Conservation (phyloP, 1,140 invertebrate species). For the Thaumetopoea pityocampa region DNA sequence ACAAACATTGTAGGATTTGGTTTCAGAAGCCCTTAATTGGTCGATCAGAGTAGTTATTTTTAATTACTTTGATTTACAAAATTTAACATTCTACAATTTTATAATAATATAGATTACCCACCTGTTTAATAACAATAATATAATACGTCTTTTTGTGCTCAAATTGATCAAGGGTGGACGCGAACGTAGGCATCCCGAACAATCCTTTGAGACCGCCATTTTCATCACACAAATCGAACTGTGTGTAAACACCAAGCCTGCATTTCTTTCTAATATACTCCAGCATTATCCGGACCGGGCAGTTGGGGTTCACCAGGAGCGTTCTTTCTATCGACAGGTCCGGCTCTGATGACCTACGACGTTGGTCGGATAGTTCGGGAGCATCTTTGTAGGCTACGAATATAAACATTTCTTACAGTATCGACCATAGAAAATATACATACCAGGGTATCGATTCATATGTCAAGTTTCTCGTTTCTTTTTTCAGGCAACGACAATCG, state of each 20-base stretch:
- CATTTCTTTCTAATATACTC: conserved; percentile 60
- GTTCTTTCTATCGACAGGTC: conserved; percentile 45
- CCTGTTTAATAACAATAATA: conserved; percentile 43
- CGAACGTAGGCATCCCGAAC: conserved; percentile 43
- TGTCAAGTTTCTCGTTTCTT: no score
- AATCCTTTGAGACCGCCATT: conserved; percentile 36
- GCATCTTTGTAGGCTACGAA: conserved; percentile 44
- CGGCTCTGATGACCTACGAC: conserved; percentile 26
- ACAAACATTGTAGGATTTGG: no score
- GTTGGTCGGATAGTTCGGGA: conserved; percentile 39
- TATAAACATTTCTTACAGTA: conserved; percentile 40
- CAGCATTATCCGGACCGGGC: conserved; percentile 52
- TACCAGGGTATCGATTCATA: no score
- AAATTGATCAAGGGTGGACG: conserved; percentile 43
- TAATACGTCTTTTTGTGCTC: conserved; percentile 55
- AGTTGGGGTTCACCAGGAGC: conserved; percentile 50
- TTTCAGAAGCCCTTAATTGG: no score
- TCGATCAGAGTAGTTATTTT: no score
- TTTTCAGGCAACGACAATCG: no score
- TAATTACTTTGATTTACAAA: no score
- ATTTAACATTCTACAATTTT: no score
- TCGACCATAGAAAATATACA: no score
- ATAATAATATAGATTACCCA: no score
- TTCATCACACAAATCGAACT: conserved; percentile 57
- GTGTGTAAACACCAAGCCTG: conserved; percentile 37